These are phyloP conservation scores for Hypanus sabinus DNA, from an alignment of 2,113 vertebrate species.

Conservation along the genomic window DNA sequence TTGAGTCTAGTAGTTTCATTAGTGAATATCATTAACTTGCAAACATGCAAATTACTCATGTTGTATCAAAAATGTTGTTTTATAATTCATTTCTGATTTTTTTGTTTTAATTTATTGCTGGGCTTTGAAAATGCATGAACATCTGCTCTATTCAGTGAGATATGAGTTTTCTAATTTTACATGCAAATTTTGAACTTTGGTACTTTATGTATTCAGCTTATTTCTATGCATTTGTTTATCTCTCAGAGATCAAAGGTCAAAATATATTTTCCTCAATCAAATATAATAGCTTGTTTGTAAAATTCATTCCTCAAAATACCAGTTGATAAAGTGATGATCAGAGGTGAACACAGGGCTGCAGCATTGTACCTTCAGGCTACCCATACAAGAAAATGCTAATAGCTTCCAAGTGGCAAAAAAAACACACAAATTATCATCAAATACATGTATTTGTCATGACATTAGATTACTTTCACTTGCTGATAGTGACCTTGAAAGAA, in stretches of 20 bases:
- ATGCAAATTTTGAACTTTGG: not conserved
- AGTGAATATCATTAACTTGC: conserved; percentile 15
- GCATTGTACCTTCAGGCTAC: not conserved
- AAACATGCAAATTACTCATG: conserved; percentile 2
- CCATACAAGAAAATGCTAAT: not conserved
- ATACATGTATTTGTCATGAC: not conserved
- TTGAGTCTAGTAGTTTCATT: not conserved
- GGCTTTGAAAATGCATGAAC: not conserved
- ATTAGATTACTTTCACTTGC: not conserved
- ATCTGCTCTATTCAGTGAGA: not conserved
- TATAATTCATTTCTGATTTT: not conserved
- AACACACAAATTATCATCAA: not conserved
- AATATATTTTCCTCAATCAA: not conserved
- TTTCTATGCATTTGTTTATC: not conserved
- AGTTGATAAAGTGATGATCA: not conserved
- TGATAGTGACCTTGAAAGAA: not conserved
- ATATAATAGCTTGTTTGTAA: not conserved
- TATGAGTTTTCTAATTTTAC: not conserved
- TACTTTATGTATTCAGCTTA: not conserved
- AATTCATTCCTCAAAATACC: not conserved
- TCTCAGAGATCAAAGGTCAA: not conserved
- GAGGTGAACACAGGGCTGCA: not conserved
- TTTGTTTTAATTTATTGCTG: not conserved
- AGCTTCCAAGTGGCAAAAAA: not conserved
- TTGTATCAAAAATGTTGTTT: not conserved